Evolutionary conservation across 2,797 vertebrate species (phyloP).

Genomic region (Eulemur mongoz): DNA sequence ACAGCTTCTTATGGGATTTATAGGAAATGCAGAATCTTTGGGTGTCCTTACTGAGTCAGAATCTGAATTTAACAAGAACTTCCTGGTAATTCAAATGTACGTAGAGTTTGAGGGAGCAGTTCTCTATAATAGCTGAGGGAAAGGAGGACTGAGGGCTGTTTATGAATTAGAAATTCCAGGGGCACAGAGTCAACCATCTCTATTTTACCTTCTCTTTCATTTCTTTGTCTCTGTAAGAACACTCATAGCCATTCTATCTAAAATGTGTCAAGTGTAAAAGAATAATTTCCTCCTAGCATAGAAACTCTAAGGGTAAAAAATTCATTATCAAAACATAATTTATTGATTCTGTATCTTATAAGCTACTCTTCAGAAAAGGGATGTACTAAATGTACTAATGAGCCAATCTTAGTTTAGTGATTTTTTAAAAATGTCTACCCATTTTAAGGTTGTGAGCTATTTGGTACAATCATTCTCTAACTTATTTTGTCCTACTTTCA

Average conservation of each 20-base stretch:
- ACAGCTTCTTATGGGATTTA: neutral
- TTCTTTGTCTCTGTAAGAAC: neutral
- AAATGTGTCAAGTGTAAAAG: neutral
- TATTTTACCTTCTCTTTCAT: neutral
- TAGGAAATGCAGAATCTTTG: neutral
- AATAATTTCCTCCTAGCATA: neutral
- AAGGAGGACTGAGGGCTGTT: neutral
- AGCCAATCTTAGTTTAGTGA: neutral
- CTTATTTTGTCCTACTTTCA: neutral
- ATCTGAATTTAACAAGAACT: neutral
- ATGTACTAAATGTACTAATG: neutral
- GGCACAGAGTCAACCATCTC: neutral
- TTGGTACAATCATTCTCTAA: neutral
- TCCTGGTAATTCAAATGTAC: neutral
- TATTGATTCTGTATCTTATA: neutral
- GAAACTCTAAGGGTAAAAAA: slow-evolving; percentile 6
- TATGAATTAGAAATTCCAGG: neutral
- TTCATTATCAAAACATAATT: neutral
- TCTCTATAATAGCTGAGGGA: neutral
- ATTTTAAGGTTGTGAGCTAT: neutral
- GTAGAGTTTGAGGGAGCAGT: neutral
- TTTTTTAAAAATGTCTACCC: neutral
- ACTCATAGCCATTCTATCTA: neutral
- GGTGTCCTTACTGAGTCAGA: neutral
- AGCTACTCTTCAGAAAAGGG: neutral